These are phyloP conservation scores for Crocodylus rhombifer DNA, from an alignment of 2,797 vertebrate genomes.

Conservation along the genomic window DNA sequence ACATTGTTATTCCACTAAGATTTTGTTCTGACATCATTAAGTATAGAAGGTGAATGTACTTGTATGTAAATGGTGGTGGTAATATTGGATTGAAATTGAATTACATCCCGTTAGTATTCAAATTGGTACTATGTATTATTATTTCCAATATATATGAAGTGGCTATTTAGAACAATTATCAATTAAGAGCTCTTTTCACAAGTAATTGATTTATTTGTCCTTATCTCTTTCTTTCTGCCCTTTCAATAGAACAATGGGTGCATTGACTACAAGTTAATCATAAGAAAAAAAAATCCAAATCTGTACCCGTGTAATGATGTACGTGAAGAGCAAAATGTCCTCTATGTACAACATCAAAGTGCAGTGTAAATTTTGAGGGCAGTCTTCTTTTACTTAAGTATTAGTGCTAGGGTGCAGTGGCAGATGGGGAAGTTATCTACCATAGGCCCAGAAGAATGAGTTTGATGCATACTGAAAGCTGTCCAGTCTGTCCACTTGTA, in stretches of 20 bases:
- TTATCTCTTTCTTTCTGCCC: conserved; percentile 45
- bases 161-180: conserved; percentile 67
- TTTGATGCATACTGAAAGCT: too few species aligned
- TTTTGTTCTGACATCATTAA: conserved; percentile 53
- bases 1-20: conserved; percentile 45
- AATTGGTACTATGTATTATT: conserved; percentile 56
- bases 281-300: not conserved
- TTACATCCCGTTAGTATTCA: conserved; percentile 47
- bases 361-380: not conserved
- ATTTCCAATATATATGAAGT: conserved; percentile 50
- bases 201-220: not conserved
- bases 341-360: not conserved
- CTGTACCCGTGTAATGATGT: not conserved
- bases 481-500: too few species aligned
- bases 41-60: conserved; percentile 43
- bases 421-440: too few species aligned
- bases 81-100: conserved; percentile 59
- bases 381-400: too few species aligned
- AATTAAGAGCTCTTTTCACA: conserved; percentile 48
- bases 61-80: conserved; percentile 35
- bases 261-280: conserved; percentile 55
- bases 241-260: conserved; percentile 20
- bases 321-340: not conserved
- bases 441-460: too few species aligned
- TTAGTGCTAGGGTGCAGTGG: too few species aligned